Evolutionary conservation across 2,888 invertebrate genomes (phyloP), one percentile per base, ranked within the genome.

Genomic region (Oscheius sp.): DNA sequence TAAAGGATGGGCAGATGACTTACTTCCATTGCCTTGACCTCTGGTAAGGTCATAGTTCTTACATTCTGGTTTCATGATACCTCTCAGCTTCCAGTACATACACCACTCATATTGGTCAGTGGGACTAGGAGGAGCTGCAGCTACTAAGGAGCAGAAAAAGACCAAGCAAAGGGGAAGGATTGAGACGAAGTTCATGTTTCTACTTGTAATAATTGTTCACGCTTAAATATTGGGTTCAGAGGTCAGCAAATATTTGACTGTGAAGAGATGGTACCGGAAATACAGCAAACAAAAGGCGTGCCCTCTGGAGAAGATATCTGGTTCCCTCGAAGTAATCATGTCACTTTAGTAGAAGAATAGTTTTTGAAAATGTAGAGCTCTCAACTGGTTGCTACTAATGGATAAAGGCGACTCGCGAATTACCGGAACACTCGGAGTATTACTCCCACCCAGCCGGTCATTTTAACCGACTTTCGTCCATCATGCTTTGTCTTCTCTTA

Each of bases 21-120:
- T 55, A 23, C 18, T 66, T 25, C 52, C 23, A 23, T 61, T 41
- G n/a, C 21, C 21, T 21, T n/a, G 13, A 2, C 43, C 58, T 18
- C 59, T 29, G 23, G 71, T 59, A 43, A 61, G 9, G 27, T 71
- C 71, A 27, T 71, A 71, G 29, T 61, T 53, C 18, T 59, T 61
- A 59, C 71, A 71, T 59, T 71, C 71, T 1, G 71, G 61, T 35
- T 58, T 59, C 16, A 58, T 29, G 71, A 71, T 29, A 16, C 55
- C 55, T 27, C 59, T 12, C 27, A 61, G 25, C 41, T 61, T 59
- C 49, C 52, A 71, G 25, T 71, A 71, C 27, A 71, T 43, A 41
- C 71, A 71, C 71, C 71, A 71, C 23, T 71, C 71, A 0, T 59
- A n/a, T 21, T 53, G 68, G 35, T 68, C 52, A 9, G 53, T 23